These are phyloP conservation scores for Lagodon rhomboides DNA, from an alignment of 2,797 vertebrate species.

Conservation along the genomic window DNA sequence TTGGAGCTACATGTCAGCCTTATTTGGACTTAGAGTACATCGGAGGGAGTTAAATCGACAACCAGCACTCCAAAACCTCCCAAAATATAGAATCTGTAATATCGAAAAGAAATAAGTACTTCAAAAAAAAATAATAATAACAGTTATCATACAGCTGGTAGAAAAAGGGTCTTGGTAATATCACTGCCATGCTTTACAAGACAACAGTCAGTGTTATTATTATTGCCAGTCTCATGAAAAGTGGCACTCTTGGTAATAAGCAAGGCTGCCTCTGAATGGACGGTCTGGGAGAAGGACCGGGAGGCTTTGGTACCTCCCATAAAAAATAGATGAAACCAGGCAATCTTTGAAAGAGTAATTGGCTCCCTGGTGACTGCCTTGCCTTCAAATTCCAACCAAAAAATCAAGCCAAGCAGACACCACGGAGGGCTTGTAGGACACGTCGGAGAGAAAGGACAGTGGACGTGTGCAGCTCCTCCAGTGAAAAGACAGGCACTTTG, in stretches of 20 bases:
- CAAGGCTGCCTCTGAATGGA: slow-evolving; percentile 40
- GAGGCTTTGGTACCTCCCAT: slow-evolving; percentile 61
- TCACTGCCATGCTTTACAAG: neutral
- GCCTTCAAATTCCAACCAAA: slow-evolving; percentile 61
- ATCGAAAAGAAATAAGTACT: neutral
- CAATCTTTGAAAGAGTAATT: slow-evolving; percentile 80
- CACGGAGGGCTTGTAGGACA: slow-evolving; percentile 11
- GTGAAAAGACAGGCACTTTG: neutral
- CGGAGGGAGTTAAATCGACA: too few species aligned
- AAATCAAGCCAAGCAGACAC: slow-evolving; percentile 30
- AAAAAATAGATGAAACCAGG: slow-evolving; percentile 80
- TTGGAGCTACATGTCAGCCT: too few species aligned
- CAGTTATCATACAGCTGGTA: neutral
- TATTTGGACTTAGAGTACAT: neutral
- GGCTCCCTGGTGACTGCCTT: slow-evolving; percentile 76
- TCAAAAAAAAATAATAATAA: neutral
- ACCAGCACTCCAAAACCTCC: neutral
- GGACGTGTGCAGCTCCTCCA: neutral
- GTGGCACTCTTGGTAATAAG: slow-evolving; percentile 34
- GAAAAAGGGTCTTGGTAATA: neutral
- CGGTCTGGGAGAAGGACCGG: slow-evolving; percentile 30
- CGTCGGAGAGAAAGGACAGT: slow-evolving; percentile 1
- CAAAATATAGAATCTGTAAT: neutral
- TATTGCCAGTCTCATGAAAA: slow-evolving; percentile 27
- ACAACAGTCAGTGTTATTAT: slow-evolving; percentile 19